phyloP scores from a whole-genome alignment of 2,888 invertebrate species.

The Drosophila gaucha region DNA sequence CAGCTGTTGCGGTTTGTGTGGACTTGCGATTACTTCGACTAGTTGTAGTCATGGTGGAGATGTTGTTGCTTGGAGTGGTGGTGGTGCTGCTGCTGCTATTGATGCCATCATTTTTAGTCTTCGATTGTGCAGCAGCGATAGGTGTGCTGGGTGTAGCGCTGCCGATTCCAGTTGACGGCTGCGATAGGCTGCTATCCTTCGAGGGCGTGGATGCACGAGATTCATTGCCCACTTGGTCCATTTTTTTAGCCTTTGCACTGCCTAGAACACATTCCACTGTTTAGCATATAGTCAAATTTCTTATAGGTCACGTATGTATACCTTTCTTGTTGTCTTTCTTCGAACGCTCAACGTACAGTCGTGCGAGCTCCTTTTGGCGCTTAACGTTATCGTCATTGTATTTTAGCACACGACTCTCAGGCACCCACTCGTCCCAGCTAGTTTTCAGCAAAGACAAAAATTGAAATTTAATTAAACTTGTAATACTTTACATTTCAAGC shows the following conservation, averaged over 20 bases:
- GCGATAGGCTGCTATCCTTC: slow-evolving; percentile 84
- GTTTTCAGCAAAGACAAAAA: slow-evolving; percentile 62
- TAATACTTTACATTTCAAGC: background rate
- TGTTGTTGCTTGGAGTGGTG: slow-evolving; percentile 30
- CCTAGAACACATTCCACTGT: slow-evolving; percentile 58
- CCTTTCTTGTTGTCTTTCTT: slow-evolving; percentile 86
- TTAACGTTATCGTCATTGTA: slow-evolving; percentile 95
- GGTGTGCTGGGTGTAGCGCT: slow-evolving; percentile 45
- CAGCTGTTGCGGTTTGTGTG: slow-evolving; percentile 44
- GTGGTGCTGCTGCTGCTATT: slow-evolving; percentile 45
- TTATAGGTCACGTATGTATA: slow-evolving; percentile 56
- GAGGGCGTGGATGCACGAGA: slow-evolving; percentile 89
- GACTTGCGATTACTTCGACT: slow-evolving; percentile 63
- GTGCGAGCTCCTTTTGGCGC: slow-evolving; percentile 93
- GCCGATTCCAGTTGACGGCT: slow-evolving; percentile 23
- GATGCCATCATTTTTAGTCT: slow-evolving; percentile 51
- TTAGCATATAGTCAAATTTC: slow-evolving; percentile 19
- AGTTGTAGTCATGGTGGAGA: slow-evolving; percentile 33
- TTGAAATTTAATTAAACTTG: slow-evolving; percentile 16
- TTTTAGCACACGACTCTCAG: slow-evolving; percentile 94
- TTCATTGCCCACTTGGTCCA: slow-evolving; percentile 82
- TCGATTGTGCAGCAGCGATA: slow-evolving; percentile 42
- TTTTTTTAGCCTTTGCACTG: slow-evolving; percentile 83
- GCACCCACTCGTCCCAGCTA: slow-evolving; percentile 97
- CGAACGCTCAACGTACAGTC: slow-evolving; percentile 59